These are phyloP conservation scores for Trematocara unimaculatum DNA, from an alignment of 2,113 vertebrate genomes.

Conservation along the genomic window DNA sequence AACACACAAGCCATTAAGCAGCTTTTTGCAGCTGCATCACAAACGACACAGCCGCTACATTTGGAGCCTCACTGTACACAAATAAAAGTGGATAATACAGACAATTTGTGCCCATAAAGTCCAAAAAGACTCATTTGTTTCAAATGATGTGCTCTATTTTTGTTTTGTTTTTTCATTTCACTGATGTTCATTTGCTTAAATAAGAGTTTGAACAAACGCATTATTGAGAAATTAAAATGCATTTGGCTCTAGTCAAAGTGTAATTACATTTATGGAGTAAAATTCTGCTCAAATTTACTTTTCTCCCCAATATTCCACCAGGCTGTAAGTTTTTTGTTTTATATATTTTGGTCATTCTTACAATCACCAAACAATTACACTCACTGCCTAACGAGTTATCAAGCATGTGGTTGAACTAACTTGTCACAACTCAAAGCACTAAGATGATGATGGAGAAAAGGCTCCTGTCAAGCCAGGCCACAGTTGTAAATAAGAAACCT, in stretches of 20 bases:
- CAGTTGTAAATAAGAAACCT: too few relatives aligned
- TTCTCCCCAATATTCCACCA: fast-evolving
- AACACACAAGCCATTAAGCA: neutral
- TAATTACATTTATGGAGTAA: neutral
- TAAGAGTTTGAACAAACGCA: fast-evolving
- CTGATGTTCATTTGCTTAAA: neutral
- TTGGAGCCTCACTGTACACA: neutral
- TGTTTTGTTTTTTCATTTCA: neutral
- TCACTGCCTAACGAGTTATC: neutral
- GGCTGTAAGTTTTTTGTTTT: neutral
- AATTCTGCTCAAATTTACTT: neutral
- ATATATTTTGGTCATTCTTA: neutral
- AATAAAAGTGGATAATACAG: neutral
- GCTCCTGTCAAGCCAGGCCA: neutral
- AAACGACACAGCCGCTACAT: neutral
- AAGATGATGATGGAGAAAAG: neutral
- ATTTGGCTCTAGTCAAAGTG: neutral
- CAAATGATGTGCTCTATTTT: neutral
- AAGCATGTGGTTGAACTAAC: neutral
- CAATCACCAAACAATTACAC: neutral
- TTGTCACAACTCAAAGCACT: neutral
- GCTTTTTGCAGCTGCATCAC: neutral
- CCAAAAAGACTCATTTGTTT: neutral
- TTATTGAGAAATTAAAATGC: neutral
- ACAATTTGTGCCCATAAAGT: neutral